Conservation (phyloP, 2,888 invertebrate genomes). For the Trypoxylon attenuatum region DNA sequence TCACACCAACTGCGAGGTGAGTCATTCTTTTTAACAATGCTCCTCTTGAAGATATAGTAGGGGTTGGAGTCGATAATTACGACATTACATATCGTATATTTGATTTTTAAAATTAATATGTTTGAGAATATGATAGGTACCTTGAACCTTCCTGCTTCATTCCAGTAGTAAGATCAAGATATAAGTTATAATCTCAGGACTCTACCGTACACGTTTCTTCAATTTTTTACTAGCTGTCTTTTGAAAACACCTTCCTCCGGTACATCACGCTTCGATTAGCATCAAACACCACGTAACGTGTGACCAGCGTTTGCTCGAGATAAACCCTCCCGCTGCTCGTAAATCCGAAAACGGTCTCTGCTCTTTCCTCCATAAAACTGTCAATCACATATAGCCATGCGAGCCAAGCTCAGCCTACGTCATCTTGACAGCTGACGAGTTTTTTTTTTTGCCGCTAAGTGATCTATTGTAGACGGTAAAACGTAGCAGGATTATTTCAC, state of each 20-base stretch:
- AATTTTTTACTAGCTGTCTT: background rate
- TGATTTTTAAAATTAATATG: too few relatives aligned
- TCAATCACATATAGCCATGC: constrained; percentile 70
- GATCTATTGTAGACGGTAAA: constrained; percentile 64
- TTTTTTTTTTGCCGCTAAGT: constrained; percentile 65
- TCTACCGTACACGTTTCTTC: too few relatives aligned
- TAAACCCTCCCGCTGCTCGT: constrained; percentile 51
- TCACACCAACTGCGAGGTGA: constrained; percentile 88
- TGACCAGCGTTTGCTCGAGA: constrained; percentile 15
- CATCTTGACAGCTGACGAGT: constrained; percentile 68
- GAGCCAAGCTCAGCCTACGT: constrained; percentile 45
- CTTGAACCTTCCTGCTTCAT: too few relatives aligned
- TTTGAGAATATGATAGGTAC: too few relatives aligned
- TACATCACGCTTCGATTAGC: constrained; percentile 44
- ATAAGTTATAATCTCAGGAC: too few relatives aligned
- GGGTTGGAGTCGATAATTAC: too few relatives aligned
- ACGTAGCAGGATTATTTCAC: constrained; percentile 44
- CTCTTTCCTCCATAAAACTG: constrained; percentile 68
- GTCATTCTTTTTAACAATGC: too few relatives aligned
- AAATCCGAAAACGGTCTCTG: constrained; percentile 61
- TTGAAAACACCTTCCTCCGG: constrained; percentile 15
- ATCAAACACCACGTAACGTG: constrained; percentile 41
- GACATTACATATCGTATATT: too few relatives aligned
- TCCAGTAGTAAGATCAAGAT: too few relatives aligned
- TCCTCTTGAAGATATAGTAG: too few relatives aligned